These are phyloP conservation scores for Dolichopus griseipennis DNA, from an alignment of 2,888 invertebrate genomes.

Conservation along the genomic window DNA sequence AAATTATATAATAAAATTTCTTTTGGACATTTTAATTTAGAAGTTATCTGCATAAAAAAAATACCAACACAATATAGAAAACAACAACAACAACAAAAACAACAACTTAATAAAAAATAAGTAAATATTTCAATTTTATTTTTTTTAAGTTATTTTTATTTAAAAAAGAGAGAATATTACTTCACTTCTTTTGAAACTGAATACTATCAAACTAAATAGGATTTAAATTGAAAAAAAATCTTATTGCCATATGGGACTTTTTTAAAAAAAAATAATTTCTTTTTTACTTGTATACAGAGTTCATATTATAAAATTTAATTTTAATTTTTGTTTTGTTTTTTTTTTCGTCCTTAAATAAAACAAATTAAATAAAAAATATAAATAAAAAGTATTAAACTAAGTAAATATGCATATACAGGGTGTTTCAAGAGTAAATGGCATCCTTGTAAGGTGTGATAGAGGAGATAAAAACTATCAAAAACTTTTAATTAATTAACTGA, in stretches of 20 bases:
- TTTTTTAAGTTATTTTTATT: neutral
- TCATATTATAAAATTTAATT: too few relatives aligned
- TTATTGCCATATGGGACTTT: neutral
- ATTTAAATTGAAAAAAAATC: neutral
- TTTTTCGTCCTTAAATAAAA: too few relatives aligned
- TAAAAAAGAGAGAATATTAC: neutral
- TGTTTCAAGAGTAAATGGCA: too few relatives aligned
- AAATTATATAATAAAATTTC: neutral
- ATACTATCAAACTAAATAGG: neutral
- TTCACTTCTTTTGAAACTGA: neutral
- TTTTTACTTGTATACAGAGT: too few relatives aligned
- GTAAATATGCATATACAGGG: too few relatives aligned
- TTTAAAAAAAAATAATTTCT: too few relatives aligned
- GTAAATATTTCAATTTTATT: neutral
- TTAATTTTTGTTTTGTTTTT: too few relatives aligned
- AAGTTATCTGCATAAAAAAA: conserved; percentile 3
- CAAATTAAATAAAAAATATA: too few relatives aligned
- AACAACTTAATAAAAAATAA: neutral
- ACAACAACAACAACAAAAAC: neutral
- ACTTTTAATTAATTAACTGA: too few relatives aligned
- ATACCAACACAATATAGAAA: neutral
- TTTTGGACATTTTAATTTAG: conserved; percentile 6
- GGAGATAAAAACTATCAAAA: too few relatives aligned
- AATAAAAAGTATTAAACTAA: too few relatives aligned
- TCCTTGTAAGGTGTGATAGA: too few relatives aligned